Base-by-base conservation (phyloP, 2,888 invertebrate species). In the Spilosoma lubricipeda region DNA sequence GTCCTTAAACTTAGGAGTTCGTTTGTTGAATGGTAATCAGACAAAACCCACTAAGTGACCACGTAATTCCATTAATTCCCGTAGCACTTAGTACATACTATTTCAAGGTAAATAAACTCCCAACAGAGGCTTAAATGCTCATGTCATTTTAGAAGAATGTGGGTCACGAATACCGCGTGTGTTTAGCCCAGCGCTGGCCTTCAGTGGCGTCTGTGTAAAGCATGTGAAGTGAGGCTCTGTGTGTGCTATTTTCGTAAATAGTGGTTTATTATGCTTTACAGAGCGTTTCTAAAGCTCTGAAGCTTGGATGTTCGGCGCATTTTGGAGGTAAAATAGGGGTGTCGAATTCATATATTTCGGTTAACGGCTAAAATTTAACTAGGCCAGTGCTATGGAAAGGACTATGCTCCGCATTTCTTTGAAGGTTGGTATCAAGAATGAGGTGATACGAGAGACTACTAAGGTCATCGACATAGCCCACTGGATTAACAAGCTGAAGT, bases 191-290 rank as follows among this genome's bases (percentile, higher is more conserved):
- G 36, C 15, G 15, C 27, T 69, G 36, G 36, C 36, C 56, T 56
- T 69, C 15, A 36, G 2, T 18, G 9, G 45, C 8, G 39, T 23
- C 69, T 69, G 56, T 69, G 56, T 27, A 39, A n/a, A n/a, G 27
- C 27, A 56, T 69, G 69, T 59, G 69, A 56, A 69, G 56, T 59
- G 18, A 18, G 36, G 39, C 36, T 59, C 27, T 69, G 8, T 39
- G 36, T 23, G 56, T 36, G 69, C 56, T 69, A 70, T 70, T 70
- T 70, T 70, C 56, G 56, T 63, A 63, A 30, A 18, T 63, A 30
- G 63, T 63, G 30, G 18, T 63, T 5, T 59, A 59, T 69, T 27
- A 39, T 70, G 56, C 69, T 27, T 70, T 39, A 27, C 69, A 59
- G 59, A 70, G 56, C 8, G 36, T 23, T 48, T 48, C 23, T 48